These are phyloP conservation scores for Nephila pilipes DNA, from an alignment of 1,140 invertebrate genomes.

Conservation along the genomic window DNA sequence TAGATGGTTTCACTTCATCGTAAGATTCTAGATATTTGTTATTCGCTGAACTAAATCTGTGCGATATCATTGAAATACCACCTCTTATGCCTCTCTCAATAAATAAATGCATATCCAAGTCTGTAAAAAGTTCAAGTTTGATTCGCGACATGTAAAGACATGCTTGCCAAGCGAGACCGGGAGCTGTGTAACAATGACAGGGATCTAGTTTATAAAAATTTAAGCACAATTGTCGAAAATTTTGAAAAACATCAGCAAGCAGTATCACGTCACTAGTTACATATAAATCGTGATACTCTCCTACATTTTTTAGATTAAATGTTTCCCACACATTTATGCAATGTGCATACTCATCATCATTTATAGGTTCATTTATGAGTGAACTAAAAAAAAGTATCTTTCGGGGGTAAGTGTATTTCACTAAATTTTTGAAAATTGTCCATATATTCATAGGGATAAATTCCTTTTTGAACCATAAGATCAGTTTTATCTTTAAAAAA, in stretches of 20 bases:
- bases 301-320: neutral
- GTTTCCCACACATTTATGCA: neutral
- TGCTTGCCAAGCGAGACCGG: too few species aligned
- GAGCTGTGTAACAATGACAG: too few species aligned
- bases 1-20: constrained; percentile 72
- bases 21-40: constrained; percentile 76
- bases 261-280: neutral
- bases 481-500: too few species aligned
- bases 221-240: neutral
- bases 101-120: neutral
- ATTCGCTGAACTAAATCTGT: constrained; percentile 78
- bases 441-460: too few species aligned
- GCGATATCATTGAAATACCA: constrained; percentile 76
- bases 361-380: too few species aligned
- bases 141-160: too few species aligned
- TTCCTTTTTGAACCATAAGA: too few species aligned
- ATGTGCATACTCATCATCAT: neutral
- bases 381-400: too few species aligned
- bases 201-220: neutral
- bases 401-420: too few species aligned
- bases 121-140: neutral
- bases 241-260: neutral
- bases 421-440: too few species aligned
- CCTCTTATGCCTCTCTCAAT: constrained; percentile 79
- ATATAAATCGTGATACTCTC: neutral